Conservation (phyloP, 2,113 vertebrate genomes). For the Catharus minimus region DNA sequence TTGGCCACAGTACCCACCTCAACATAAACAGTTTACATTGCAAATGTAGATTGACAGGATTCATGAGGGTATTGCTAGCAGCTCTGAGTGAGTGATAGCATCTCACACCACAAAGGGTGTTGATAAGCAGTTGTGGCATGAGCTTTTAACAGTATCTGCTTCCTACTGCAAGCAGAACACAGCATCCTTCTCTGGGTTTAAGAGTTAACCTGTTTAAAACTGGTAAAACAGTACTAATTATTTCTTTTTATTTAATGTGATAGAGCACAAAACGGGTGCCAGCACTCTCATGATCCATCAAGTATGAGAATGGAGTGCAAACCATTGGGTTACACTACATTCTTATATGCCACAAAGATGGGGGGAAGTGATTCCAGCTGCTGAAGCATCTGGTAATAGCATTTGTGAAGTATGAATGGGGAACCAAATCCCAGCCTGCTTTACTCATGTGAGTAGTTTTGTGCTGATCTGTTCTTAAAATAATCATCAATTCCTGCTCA, state of each 20-base stretch:
- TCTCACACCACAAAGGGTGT: not conserved
- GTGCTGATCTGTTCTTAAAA: conserved; percentile 49
- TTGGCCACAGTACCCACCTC: not conserved
- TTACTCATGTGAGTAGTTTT: conserved; percentile 21
- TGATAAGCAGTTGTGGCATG: not conserved
- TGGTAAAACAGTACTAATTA: not conserved
- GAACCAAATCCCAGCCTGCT: conserved; percentile 17
- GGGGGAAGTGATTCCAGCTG: not conserved
- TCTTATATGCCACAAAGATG: not conserved
- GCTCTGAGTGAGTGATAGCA: not conserved
- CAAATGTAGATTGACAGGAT: not conserved
- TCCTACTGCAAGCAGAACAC: not conserved
- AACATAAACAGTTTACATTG: not conserved
- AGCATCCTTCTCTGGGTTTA: not conserved
- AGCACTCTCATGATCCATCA: not conserved
- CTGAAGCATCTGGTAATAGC: not conserved
- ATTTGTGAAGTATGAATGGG: not conserved
- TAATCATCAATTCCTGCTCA: not conserved
- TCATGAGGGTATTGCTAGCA: not conserved
- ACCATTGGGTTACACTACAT: not conserved
- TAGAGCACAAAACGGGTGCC: not conserved
- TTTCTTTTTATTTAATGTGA: not conserved
- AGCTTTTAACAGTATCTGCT: not conserved
- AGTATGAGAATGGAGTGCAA: not conserved
- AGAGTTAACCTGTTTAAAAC: not conserved